Conservation (phyloP, 2,113 vertebrate species). For the Myotis brandtii region DNA sequence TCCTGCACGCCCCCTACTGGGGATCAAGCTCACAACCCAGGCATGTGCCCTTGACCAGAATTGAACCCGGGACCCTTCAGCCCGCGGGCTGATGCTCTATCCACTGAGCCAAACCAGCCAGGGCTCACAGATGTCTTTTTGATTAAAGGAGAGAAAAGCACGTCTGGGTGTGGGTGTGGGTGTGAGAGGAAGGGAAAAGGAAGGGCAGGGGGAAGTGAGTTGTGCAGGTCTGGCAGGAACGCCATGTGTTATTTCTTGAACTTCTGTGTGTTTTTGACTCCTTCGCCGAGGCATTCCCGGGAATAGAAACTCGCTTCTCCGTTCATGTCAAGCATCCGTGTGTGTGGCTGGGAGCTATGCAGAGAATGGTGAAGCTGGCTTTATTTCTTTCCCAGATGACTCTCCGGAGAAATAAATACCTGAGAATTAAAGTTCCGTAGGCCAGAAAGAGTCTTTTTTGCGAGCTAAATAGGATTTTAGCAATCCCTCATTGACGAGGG, state of each 20-base stretch:
- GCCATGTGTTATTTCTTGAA: background rate
- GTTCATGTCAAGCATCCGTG: background rate
- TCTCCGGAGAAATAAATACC: slow-evolving; percentile 65
- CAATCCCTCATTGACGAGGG: background rate
- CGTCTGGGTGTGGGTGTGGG: background rate
- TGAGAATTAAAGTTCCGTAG: slow-evolving; percentile 48
- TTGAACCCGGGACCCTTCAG: too few relatives aligned
- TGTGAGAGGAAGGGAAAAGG: background rate
- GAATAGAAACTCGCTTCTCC: slow-evolving; percentile 1
- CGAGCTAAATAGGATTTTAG: slow-evolving; percentile 39
- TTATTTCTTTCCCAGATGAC: slow-evolving; percentile 33
- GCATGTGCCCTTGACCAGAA: too few relatives aligned
- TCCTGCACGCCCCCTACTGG: too few relatives aligned
- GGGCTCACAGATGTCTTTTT: background rate
- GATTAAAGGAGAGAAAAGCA: background rate
- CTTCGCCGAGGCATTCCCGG: background rate
- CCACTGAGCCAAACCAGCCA: too few relatives aligned
- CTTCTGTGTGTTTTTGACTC: background rate
- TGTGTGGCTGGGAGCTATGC: background rate
- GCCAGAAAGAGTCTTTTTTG: slow-evolving; percentile 54
- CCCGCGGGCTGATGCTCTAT: too few relatives aligned
- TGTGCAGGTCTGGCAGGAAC: background rate
- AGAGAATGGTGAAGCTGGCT: slow-evolving; percentile 9
- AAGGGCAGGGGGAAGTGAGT: slow-evolving; percentile 24
- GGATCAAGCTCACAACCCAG: too few relatives aligned